Base-by-base conservation (phyloP, 2,888 invertebrate species). In the Amorpha juglandis region DNA sequence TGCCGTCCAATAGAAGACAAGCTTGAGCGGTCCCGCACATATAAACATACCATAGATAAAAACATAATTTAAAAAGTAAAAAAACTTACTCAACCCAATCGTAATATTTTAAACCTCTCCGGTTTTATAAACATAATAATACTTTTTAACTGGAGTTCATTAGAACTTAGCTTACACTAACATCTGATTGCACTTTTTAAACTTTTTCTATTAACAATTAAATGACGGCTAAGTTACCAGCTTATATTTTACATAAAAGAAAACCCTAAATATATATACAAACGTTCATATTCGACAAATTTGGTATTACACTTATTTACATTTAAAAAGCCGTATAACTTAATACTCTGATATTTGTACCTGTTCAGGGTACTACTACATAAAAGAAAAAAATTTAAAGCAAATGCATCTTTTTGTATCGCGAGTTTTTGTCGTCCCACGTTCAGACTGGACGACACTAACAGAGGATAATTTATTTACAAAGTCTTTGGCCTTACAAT, bases 81-180 rank as follows among this genome's bases (percentile, higher is more conserved):
- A 87, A 86, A 91, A 89, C 90, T 91, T 89, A 88, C 58, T 78
- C 75, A 91, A 92, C 89, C 92, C 90, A 89, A 91, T 92, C 83
- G 90, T 89, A 91, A 92, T 92, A 93, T 92, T 91, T 93, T 82
- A 87, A 62, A 92, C 92, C 92, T 89, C 83, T 79, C 82, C 89
- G 93, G 93, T 92, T 90, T 83, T 87, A 91, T 92, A 92, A 92
- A 92, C 90, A 90, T 92, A 93, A 92, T 93, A 93, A 93, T 93
- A 93, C 93, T 93, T 91, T 91, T 91, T 84, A 91, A 92, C 91
- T 91, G 90, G 91, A 92, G 83, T 81, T 84, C 86, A 79, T 81
- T 82, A 84, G 80, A 86, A 83, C 80, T 83, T 87, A 88, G 79
- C 90, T 90, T 92, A 92, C 83, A 84, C 89, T 88, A 88, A 92